These are phyloP conservation scores for Atherix ibis DNA, from an alignment of 2,888 invertebrate species.

Conservation along the genomic window DNA sequence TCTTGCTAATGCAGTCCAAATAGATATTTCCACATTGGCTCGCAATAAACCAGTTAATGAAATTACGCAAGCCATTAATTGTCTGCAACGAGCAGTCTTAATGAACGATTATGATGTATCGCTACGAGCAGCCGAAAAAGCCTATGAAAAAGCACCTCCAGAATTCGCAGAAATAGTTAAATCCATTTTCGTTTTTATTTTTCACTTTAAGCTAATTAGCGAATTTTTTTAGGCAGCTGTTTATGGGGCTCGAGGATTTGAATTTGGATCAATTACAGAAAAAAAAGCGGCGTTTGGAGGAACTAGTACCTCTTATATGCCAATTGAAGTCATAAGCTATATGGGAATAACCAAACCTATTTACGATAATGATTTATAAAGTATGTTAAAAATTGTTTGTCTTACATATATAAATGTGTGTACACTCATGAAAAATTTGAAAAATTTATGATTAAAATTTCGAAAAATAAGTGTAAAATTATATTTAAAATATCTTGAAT, in stretches of 20 bases:
- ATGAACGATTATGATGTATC: slow-evolving; percentile 11
- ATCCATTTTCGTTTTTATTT: too few relatives aligned
- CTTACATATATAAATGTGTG: too few relatives aligned
- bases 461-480: too few relatives aligned
- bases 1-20: slow-evolving; percentile 7
- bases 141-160: slow-evolving; percentile 7
- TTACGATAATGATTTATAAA: not conserved
- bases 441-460: too few relatives aligned
- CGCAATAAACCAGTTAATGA: slow-evolving; percentile 8
- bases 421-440: too few relatives aligned
- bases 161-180: slow-evolving; percentile 10
- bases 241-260: slow-evolving; percentile 8
- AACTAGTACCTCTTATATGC: slow-evolving; percentile 6
- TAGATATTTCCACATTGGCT: slow-evolving; percentile 7
- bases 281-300: slow-evolving; percentile 1
- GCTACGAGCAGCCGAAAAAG: slow-evolving; percentile 11
- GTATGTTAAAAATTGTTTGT: too few relatives aligned
- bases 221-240: slow-evolving; percentile 8
- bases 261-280: slow-evolving; percentile 3
- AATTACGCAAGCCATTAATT: slow-evolving; percentile 8
- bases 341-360: slow-evolving; percentile 10
- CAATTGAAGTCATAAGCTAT: slow-evolving; percentile 11
- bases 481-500: too few relatives aligned
- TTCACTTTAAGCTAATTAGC: too few relatives aligned
- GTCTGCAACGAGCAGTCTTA: slow-evolving; percentile 8